Conservation (phyloP, 2,888 invertebrate species). For the Drosophila setosimentum region DNA sequence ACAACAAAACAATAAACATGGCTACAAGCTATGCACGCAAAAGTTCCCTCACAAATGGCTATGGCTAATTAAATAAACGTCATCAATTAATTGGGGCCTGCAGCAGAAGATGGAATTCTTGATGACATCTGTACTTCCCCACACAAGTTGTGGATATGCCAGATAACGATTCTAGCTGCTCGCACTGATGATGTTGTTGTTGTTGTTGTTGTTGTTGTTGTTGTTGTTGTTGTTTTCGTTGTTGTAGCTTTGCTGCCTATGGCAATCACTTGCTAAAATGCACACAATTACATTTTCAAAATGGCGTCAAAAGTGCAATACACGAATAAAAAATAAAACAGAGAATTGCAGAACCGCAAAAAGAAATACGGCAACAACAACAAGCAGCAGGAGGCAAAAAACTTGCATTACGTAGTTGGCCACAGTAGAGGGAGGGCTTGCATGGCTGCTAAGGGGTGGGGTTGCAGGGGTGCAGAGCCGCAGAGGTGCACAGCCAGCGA, state of each 20-base stretch:
- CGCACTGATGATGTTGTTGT: conserved; percentile 11
- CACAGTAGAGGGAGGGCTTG: conserved; percentile 4
- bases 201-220: conserved; percentile 12
- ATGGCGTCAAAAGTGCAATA: conserved; percentile 80
- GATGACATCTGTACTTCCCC: conserved; percentile 14
- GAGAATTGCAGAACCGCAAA: conserved; percentile 56
- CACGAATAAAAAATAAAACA: conserved; percentile 25
- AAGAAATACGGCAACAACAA: conserved; percentile 35
- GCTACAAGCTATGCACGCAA: conserved; percentile 16
- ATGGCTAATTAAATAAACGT: conserved; percentile 44
- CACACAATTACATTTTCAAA: conserved; percentile 80
- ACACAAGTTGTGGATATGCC: not conserved
- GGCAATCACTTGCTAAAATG: conserved; percentile 63
- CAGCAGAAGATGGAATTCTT: conserved; percentile 7
- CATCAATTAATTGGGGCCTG: not conserved
- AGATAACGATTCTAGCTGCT: not conserved
- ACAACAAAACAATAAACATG: not conserved
- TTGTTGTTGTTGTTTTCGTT: conserved; percentile 1
- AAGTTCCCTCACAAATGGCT: not conserved
- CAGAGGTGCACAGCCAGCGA: conserved; percentile 1
- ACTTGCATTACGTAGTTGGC: conserved; percentile 47
- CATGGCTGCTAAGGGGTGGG: conserved; percentile 1
- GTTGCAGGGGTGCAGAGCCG: conserved; percentile 1
- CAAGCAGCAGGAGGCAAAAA: conserved; percentile 18
- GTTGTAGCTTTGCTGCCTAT: conserved; percentile 22